A percentile compares a stretch with the other conserved stretches of the same genome.
Conservation (phyloP, 2,797 vertebrate genomes). For the Scyliorhinus canicula region DNA sequence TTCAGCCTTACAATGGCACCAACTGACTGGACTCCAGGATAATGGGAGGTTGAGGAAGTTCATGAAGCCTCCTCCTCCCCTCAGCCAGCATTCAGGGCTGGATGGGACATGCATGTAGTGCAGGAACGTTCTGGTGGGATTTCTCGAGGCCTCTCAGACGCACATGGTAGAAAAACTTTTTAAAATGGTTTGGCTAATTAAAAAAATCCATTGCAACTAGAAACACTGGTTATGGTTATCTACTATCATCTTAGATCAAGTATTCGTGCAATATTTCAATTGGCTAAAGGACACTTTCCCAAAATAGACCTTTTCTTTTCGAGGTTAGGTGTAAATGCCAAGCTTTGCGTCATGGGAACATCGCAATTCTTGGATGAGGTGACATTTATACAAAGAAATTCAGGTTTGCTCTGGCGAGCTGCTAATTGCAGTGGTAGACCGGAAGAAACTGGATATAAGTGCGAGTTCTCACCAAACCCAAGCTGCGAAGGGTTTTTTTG, state of each 20-base stretch:
- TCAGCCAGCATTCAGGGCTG: no score
- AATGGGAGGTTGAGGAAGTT: no score
- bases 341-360: slow-evolving; percentile 16
- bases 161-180: neutral
- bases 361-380: slow-evolving; percentile 41
- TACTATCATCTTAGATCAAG: neutral
- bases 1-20: no score
- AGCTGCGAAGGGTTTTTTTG: slow-evolving; percentile 58
- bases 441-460: slow-evolving; percentile 72
- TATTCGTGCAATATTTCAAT: neutral
- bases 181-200: neutral
- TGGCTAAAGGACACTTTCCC: neutral
- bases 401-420: neutral
- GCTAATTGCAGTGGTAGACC: slow-evolving; percentile 49
- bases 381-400: neutral
- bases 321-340: slow-evolving; percentile 49
- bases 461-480: slow-evolving; percentile 69
- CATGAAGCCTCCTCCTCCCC: no score
- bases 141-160: neutral
- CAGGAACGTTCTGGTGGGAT: neutral
- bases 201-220: neutral
- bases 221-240: neutral
- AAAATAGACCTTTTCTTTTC: neutral
- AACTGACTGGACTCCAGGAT: no score
- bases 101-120: no score